Conservation (phyloP, 2,797 vertebrate species). For the Eulemur rubriventer region DNA sequence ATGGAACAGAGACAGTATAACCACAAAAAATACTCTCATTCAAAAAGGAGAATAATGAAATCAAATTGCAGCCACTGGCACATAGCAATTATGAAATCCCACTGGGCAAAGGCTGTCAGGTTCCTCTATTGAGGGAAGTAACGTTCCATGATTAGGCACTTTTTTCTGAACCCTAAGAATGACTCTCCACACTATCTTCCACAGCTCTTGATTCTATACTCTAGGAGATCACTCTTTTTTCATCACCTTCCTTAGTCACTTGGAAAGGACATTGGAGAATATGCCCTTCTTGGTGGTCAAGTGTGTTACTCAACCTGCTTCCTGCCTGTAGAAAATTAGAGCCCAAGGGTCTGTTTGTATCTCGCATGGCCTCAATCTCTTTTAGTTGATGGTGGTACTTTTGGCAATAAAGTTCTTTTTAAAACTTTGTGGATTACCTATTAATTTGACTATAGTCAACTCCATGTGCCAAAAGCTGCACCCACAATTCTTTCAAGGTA, state of each 20-base stretch:
- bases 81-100: not conserved
- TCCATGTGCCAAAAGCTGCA: not conserved
- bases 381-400: not conserved
- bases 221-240: not conserved
- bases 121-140: not conserved
- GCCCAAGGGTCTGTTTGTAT: not conserved
- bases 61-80: not conserved
- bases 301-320: constrained; percentile 5
- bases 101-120: not conserved
- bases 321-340: not conserved
- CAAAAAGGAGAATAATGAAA: not conserved
- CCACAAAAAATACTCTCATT: not conserved
- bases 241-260: not conserved
- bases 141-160: not conserved
- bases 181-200: not conserved
- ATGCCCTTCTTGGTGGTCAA: not conserved
- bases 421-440: not conserved
- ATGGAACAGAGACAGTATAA: not conserved
- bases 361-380: not conserved
- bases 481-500: not conserved
- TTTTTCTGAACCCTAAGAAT: not conserved
- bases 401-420: not conserved
- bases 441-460: not conserved
- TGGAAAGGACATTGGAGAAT: not conserved
- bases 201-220: not conserved